phyloP scores from a whole-genome alignment of 2,888 invertebrate species.

The Cinara cedri region DNA sequence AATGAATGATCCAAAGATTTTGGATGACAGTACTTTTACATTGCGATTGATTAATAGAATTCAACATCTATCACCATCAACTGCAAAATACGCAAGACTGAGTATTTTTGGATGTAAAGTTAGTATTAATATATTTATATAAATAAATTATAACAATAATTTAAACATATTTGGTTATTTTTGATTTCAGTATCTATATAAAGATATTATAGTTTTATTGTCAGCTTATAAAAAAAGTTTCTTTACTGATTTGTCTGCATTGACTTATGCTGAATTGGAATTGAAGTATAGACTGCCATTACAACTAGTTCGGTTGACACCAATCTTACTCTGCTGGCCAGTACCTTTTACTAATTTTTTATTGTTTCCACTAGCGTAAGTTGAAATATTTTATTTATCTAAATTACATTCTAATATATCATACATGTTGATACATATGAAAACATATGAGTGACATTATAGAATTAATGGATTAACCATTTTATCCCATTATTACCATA shows the following conservation, averaged over 20 bases:
- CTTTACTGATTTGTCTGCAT: constrained; percentile 37
- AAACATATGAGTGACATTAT: too few relatives aligned
- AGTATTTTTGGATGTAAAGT: constrained; percentile 55
- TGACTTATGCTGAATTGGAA: constrained; percentile 47
- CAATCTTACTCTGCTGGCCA: constrained; percentile 47
- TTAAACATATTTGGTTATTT: neutral
- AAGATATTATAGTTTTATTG: constrained; percentile 43
- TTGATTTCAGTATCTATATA: constrained; percentile 42
- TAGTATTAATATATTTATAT: neutral
- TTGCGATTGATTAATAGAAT: constrained; percentile 33
- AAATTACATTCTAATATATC: neutral
- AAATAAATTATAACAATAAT: too few relatives aligned
- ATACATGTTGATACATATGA: neutral
- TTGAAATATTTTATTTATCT: constrained; percentile 9
- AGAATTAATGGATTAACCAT: neutral
- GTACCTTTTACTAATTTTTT: constrained; percentile 52
- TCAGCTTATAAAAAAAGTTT: constrained; percentile 47
- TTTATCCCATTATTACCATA: neutral
- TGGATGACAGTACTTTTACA: constrained; percentile 31
- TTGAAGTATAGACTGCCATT: constrained; percentile 45
- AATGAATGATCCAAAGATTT: constrained; percentile 29
- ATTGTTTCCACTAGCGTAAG: constrained; percentile 52
- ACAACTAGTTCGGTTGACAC: constrained; percentile 50
- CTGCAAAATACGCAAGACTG: constrained; percentile 53
- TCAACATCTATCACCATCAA: constrained; percentile 44